A percentile compares a stretch with the other conserved stretches of the same genome.
Conservation (phyloP, 2,797 vertebrate species). For the Discoglossus pictus region DNA sequence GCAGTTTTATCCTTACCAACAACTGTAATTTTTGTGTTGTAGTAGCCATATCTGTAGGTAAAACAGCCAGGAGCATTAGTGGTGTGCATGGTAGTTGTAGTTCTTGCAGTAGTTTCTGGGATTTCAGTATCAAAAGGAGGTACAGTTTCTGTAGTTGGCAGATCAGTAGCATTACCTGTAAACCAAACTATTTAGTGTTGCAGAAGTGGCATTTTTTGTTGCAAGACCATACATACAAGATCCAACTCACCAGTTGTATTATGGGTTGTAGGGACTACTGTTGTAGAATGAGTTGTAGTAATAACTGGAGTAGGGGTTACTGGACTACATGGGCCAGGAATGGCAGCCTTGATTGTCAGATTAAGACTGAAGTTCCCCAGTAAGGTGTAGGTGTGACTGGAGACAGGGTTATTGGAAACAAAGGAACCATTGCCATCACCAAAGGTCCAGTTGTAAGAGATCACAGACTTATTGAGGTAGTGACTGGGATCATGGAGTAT, state of each 20-base stretch:
- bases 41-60: conserved; percentile 79
- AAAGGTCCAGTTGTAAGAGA: conserved; percentile 89
- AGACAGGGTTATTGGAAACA: conserved; percentile 70
- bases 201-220: too few relatives aligned
- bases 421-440: conserved; percentile 77
- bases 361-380: conserved; percentile 79
- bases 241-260: conserved; percentile 23
- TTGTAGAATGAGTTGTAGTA: conserved; percentile 41
- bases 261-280: background rate
- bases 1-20: too few relatives aligned
- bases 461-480: conserved; percentile 81
- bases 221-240: too few relatives aligned
- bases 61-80: conserved; percentile 68
- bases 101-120: background rate
- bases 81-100: background rate
- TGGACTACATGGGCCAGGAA: conserved; percentile 74
- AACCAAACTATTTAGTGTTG: too few relatives aligned
- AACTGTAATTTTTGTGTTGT: conserved; percentile 71
- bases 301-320: conserved; percentile 59
- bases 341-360: conserved; percentile 83
- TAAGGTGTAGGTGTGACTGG: conserved; percentile 78
- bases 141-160: background rate
- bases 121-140: conserved; percentile 22
- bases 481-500: conserved; percentile 87
- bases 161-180: background rate